phyloP scores from a whole-genome alignment of 2,888 invertebrate species.

The Eupithecia subfuscata region DNA sequence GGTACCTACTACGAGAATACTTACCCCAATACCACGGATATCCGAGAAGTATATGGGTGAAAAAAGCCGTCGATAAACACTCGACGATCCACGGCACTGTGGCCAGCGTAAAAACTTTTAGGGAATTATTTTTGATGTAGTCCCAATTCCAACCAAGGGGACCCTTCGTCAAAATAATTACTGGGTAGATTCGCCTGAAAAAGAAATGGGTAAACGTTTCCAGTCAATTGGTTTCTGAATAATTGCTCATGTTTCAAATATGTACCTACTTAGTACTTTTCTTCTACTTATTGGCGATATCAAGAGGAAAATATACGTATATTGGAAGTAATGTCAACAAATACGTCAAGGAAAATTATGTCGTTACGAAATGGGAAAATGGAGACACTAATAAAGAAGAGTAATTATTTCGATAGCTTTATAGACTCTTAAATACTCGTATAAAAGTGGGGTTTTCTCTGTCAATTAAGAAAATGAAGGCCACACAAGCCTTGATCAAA shows the following conservation, averaged over 20 bases:
- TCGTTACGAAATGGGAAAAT: slow-evolving; percentile 22
- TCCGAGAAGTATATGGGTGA: slow-evolving; percentile 72
- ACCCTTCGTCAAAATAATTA: slow-evolving; percentile 79
- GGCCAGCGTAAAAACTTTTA: slow-evolving; percentile 79
- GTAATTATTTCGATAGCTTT: slow-evolving; percentile 49
- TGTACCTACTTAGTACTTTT: slow-evolving; percentile 17
- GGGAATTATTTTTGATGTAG: slow-evolving; percentile 76
- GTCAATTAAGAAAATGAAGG: slow-evolving; percentile 40
- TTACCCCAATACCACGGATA: slow-evolving; percentile 82
- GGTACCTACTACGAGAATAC: slow-evolving; percentile 43
- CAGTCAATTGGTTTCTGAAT: slow-evolving; percentile 27
- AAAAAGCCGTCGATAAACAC: slow-evolving; percentile 74
- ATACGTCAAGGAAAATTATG: slow-evolving; percentile 18
- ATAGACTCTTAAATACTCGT: slow-evolving; percentile 27
- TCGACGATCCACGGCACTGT: slow-evolving; percentile 78
- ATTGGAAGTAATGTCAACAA: not conserved
- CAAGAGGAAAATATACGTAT: not conserved
- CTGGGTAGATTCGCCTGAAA: slow-evolving; percentile 78
- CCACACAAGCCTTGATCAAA: slow-evolving; percentile 10
- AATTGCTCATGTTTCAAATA: slow-evolving; percentile 22
- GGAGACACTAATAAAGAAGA: slow-evolving; percentile 15
- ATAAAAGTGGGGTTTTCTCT: slow-evolving; percentile 17
- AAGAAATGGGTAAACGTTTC: slow-evolving; percentile 38
- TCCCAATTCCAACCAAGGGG: slow-evolving; percentile 80
- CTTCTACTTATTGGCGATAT: not conserved